Percentiles rank a stretch among this genome's conserved stretches.
Conservation (phyloP, 2,888 invertebrate genomes). For the Lacanobia wlatinum region DNA sequence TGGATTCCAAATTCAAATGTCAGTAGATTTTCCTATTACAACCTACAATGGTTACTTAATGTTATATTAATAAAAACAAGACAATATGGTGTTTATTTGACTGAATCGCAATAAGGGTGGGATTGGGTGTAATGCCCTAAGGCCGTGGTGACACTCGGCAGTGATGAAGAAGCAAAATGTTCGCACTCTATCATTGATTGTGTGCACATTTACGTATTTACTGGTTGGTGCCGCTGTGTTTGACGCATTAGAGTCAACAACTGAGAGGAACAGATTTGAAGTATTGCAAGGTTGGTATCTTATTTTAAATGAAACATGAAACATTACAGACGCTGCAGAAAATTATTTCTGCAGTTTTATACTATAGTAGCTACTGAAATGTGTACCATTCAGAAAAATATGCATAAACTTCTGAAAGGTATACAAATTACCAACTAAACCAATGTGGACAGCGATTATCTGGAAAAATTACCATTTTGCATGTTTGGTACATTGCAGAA, state of each 20-base stretch:
- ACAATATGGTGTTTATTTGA: constrained; percentile 74
- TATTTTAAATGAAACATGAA: not conserved
- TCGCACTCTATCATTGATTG: constrained; percentile 99
- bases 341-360: no score
- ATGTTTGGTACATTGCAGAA: no score
- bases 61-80: constrained; percentile 65
- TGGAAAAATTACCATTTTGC: no score
- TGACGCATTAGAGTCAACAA: constrained; percentile 99
- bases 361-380: no score
- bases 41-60: constrained; percentile 81
- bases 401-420: no score
- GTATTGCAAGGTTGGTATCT: constrained; percentile 94
- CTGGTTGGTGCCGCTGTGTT: constrained; percentile 99
- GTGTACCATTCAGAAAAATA: no score
- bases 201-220: constrained; percentile 99
- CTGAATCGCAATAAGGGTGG: constrained; percentile 73
- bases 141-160: constrained; percentile 85
- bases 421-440: no score
- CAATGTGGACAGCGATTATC: no score
- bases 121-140: constrained; percentile 81
- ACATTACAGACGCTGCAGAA: no score
- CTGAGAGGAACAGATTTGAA: constrained; percentile 97
- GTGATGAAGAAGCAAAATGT: constrained; percentile 99
- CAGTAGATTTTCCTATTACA: constrained; percentile 51
- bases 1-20: constrained; percentile 73